These are phyloP conservation scores for Cheirogaleus medius DNA, from an alignment of 2,113 vertebrate species.

Conservation along the genomic window DNA sequence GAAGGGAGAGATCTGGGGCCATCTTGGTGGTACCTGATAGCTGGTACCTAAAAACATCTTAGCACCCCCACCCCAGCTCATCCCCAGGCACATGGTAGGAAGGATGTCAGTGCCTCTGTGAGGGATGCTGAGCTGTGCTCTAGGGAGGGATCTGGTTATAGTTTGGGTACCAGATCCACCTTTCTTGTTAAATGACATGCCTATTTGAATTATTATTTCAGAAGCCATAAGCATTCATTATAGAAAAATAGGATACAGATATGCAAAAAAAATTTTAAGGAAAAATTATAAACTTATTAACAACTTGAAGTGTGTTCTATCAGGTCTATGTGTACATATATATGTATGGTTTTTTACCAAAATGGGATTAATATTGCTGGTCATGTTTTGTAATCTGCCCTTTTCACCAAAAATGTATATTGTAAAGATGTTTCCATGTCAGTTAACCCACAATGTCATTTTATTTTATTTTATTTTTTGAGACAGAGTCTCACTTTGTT, in stretches of 20 bases:
- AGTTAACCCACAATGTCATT: not conserved
- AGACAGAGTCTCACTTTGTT: too few relatives aligned
- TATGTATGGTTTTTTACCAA: not conserved
- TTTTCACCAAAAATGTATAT: slow-evolving; percentile 10
- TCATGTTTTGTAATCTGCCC: not conserved
- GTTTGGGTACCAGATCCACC: not conserved
- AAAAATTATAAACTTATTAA: not conserved
- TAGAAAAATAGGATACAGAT: slow-evolving; percentile 40
- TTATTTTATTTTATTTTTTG: not conserved
- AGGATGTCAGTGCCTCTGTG: not conserved
- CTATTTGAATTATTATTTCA: slow-evolving; percentile 29
- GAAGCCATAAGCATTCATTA: not conserved
- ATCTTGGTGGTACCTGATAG: not conserved
- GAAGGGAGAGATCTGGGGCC: not conserved
- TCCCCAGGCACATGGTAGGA: not conserved
- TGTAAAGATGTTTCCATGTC: not conserved
- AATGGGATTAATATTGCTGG: slow-evolving; percentile 13
- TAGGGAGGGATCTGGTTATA: not conserved
- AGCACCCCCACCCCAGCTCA: not conserved
- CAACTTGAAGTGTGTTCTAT: not conserved
- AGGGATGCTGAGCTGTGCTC: not conserved
- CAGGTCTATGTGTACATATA: not conserved
- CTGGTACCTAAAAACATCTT: not conserved
- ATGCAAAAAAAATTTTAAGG: not conserved
- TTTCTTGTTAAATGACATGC: slow-evolving; percentile 20